Evolutionary conservation across 2,888 invertebrate species (phyloP).

Genomic region (Hybos culiciformis): DNA sequence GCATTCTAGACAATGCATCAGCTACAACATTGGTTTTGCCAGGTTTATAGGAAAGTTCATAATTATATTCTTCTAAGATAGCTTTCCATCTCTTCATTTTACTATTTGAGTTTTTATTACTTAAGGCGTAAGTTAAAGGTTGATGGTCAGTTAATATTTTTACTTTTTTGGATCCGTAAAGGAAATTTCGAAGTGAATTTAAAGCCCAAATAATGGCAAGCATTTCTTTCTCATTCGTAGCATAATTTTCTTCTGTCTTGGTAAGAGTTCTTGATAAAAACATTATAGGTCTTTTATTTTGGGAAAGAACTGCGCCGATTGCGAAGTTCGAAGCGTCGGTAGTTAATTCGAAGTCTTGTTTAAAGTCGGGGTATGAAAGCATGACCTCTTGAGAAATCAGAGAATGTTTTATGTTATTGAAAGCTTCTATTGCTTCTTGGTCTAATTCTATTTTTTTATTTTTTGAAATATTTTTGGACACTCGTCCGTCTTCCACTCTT

Average conservation of each 20-base stretch:
- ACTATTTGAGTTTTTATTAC: constrained; percentile 6
- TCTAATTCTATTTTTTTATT: constrained; percentile 1
- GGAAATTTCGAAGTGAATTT: constrained; percentile 5
- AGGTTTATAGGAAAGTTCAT: constrained; percentile 7
- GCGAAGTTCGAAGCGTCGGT: constrained; percentile 7
- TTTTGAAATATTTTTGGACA: constrained; percentile 8
- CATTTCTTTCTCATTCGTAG: constrained; percentile 11
- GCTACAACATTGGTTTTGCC: constrained; percentile 9
- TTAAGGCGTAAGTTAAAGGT: constrained; percentile 6
- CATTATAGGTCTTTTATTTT: constrained; percentile 2
- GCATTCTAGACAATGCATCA: constrained; percentile 7
- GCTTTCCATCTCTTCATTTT: constrained; percentile 10
- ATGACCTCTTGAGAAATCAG: constrained; percentile 3
- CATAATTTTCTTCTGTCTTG: constrained; percentile 8
- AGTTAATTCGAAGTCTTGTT: constrained; percentile 7
- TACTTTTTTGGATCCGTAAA: constrained; percentile 8
- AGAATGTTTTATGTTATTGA: constrained; percentile 4
- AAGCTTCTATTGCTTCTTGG: background rate
- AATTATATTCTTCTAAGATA: constrained; percentile 8
- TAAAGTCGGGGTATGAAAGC: constrained; percentile 3
- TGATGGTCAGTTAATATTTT: constrained; percentile 12
- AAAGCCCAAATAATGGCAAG: constrained; percentile 6
- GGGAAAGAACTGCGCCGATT: constrained; percentile 2
- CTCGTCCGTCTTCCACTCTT: constrained; percentile 12
- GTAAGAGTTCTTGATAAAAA: constrained; percentile 3